Evolutionary conservation across 1,140 invertebrate genomes (phyloP), one percentile per base, ranked within the genome.

Genomic region (Drosophila ambigua): DNA sequence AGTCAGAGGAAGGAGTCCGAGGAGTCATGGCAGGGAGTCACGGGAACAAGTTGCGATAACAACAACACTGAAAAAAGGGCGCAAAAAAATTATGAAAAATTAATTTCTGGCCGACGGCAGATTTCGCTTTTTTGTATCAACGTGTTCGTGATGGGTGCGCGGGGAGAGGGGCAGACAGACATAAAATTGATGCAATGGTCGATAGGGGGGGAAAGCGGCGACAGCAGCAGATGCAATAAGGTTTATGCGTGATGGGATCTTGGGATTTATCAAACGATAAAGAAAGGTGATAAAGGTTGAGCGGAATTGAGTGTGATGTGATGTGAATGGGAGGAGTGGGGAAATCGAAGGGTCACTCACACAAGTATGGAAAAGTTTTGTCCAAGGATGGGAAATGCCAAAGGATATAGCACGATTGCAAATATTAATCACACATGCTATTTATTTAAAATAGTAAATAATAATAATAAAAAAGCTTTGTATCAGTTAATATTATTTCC

Each of bases 1-100:
- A 76, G 75, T 78, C 74, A 54, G 31, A 35, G 59, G 53, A n/a
- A 15, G 45, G 20, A 45, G 20, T 16, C 16, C 0, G 16, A 15
- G 45, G 20, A 45, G 20, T 50, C 57, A 11, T 58, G 51, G 23
- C 23, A 24, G 43, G 62, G 44, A 49, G 44, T n/a, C 48, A 60
- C 60, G 68, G 65, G 72, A 75, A 82, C 79, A 88, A 88, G 83
- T 88, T 79, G 72, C 79, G 79, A 79, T 83, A 77, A 88, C 83
- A 87, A 81, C 77, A 79, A 45, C 74, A 77, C 59, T 31, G 43
- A 61, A 72, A 79, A 87, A 88, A 69, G 79, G 79, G 76, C 72
- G 79, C 75, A 88, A 88, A 88, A 87, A 88, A 88, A 88, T 88
- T 88, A 88, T 88, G 84, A 88, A 88, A 87, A 88, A 88, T 88